Evolutionary conservation across 2,797 vertebrate genomes (phyloP).

Genomic region (Gambelia wislizenii): DNA sequence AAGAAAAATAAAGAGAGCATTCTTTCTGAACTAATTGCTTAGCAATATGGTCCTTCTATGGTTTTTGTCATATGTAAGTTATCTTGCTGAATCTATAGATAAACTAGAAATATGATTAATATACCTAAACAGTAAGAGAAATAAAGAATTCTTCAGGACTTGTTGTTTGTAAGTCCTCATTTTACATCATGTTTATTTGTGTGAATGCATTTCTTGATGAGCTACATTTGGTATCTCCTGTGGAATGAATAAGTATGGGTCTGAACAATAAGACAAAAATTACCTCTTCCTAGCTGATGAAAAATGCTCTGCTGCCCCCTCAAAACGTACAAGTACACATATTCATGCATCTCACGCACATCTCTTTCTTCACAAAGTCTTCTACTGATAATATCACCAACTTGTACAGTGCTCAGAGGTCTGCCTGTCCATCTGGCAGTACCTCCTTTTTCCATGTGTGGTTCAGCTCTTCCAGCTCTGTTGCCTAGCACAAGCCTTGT

Average conservation of each 20-base stretch:
- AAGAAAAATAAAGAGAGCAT: conserved; percentile 33
- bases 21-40: conserved; percentile 58
- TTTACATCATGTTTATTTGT: conserved; percentile 29
- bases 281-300: not conserved
- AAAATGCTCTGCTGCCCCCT: not conserved
- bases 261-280: not conserved
- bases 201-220: not conserved
- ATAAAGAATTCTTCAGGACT: conserved; percentile 40
- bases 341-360: not conserved
- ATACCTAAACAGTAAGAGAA: conserved; percentile 53
- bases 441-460: not conserved
- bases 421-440: too few species aligned
- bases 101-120: conserved; percentile 52
- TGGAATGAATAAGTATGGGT: not conserved
- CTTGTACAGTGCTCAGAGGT: too few species aligned
- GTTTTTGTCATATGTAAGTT: conserved; percentile 55
- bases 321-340: too few species aligned
- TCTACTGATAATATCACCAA: too few species aligned
- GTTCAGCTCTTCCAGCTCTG: too few species aligned
- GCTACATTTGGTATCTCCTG: conserved; percentile 34
- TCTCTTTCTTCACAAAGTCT: too few species aligned
- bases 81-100: conserved; percentile 51
- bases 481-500: not conserved
- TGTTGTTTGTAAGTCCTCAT: not conserved
- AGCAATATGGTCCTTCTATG: conserved; percentile 42